A percentile compares a stretch with the other conserved stretches of the same genome.
Conservation (phyloP, 2,113 vertebrate species). For the Rhodinocichla rosea region DNA sequence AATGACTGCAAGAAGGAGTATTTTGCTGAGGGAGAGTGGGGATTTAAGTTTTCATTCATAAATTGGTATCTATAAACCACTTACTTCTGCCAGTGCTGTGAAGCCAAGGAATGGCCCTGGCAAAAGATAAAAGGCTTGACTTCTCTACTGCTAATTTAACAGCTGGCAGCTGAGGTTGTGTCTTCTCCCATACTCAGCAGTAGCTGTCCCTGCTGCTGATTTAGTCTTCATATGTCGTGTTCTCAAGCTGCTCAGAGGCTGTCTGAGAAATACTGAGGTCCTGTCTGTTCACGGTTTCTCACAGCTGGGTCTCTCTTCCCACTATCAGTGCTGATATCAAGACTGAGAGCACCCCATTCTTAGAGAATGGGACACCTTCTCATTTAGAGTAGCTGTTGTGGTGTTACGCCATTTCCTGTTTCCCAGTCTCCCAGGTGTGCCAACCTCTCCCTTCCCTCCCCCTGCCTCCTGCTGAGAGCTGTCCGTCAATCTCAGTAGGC, state of each 20-base stretch:
- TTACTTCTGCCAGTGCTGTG: background rate
- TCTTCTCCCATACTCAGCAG: background rate
- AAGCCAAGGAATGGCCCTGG: background rate
- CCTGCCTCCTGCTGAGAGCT: too few relatives aligned
- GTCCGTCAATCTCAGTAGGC: too few relatives aligned
- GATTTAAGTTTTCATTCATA: background rate
- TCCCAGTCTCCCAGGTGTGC: too few relatives aligned
- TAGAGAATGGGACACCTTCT: background rate
- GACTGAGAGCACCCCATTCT: background rate
- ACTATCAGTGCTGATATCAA: background rate
- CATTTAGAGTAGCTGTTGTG: background rate
- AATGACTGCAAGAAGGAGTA: background rate
- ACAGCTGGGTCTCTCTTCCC: background rate
- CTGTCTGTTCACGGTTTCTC: background rate
- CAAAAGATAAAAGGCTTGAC: background rate
- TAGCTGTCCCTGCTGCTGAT: background rate
- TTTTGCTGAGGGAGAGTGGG: background rate
- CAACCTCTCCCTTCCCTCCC: too few relatives aligned
- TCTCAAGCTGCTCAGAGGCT: background rate
- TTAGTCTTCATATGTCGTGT: background rate
- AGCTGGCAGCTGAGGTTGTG: background rate
- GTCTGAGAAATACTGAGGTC: background rate
- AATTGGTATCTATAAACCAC: background rate
- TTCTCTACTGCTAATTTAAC: background rate
- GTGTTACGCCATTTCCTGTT: too few relatives aligned